Evolutionary conservation across 2,113 vertebrate species (phyloP).

Genomic region (Tonatia bakeri): DNA sequence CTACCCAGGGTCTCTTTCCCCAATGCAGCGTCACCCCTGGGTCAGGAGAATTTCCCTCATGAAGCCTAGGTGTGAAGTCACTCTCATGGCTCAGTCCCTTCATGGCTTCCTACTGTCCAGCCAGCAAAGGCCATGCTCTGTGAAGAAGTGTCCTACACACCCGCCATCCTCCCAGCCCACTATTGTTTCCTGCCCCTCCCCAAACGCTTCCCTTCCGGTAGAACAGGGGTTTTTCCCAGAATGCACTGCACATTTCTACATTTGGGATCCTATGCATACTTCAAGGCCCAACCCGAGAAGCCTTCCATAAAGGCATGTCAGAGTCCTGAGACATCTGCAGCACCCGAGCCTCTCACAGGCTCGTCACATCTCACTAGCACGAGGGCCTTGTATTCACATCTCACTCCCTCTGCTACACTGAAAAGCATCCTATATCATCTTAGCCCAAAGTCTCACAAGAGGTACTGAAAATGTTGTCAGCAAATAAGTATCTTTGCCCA

Average conservation of each 20-base stretch:
- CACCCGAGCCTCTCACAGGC: not conserved
- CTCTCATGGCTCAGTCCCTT: not conserved
- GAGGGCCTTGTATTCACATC: not conserved
- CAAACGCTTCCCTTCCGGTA: not conserved
- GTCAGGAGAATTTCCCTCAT: not conserved
- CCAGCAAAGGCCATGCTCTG: not conserved
- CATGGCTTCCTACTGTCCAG: not conserved
- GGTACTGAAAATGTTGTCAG: not conserved
- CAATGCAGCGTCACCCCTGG: accelerated
- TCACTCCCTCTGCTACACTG: not conserved
- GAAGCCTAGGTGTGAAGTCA: not conserved
- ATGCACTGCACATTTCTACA: not conserved
- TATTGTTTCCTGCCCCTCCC: not conserved
- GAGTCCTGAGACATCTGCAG: accelerated
- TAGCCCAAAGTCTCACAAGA: not conserved
- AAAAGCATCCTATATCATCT: not conserved
- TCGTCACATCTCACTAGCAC: accelerated
- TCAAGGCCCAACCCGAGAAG: no score
- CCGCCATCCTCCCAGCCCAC: accelerated
- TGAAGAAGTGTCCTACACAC: accelerated
- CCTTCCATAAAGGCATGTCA: accelerated
- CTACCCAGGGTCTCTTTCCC: not conserved
- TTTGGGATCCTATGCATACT: not conserved
- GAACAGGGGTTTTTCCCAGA: not conserved
- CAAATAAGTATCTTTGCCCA: not conserved